Evolutionary conservation across 2,113 vertebrate genomes (phyloP).

Genomic region (Echinops telfairi): DNA sequence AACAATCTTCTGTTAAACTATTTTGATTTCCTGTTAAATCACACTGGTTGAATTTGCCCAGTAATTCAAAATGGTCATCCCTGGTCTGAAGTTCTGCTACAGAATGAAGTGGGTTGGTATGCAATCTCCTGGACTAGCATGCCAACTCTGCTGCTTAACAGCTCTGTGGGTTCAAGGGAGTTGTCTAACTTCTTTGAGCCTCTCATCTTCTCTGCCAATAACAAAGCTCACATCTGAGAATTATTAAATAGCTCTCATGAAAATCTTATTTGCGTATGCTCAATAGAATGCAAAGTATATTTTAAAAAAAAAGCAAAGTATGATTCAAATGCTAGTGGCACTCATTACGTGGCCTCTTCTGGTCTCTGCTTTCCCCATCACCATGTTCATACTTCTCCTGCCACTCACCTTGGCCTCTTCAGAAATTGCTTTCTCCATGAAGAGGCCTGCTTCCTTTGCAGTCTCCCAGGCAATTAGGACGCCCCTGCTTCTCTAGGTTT

Average conservation of each 20-base stretch:
- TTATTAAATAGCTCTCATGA: neutral
- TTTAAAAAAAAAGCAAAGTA: neutral
- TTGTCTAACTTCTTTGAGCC: neutral
- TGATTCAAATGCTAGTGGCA: neutral
- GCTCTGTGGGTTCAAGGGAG: neutral
- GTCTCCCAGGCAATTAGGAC: constrained; percentile 57
- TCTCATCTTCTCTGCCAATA: neutral
- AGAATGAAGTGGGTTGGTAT: too few species aligned
- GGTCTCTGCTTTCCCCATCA: neutral
- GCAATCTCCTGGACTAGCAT: neutral
- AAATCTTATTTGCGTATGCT: neutral
- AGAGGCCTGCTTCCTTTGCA: constrained; percentile 7
- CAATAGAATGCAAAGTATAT: neutral
- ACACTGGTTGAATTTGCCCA: neutral
- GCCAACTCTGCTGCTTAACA: neutral
- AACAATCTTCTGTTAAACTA: neutral
- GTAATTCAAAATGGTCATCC: neutral
- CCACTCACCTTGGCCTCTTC: neutral
- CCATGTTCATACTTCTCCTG: fast-evolving
- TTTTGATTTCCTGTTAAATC: neutral
- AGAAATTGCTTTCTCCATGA: constrained; percentile 19
- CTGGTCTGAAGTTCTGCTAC: neutral
- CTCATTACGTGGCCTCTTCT: neutral
- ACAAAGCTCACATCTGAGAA: neutral
- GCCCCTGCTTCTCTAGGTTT: constrained; percentile 30